Percentiles rank a stretch among this genome's conserved stretches.
Evolutionary conservation across 2,113 vertebrate species (phyloP).

Genomic region (Phalacrocorax brasilianus): DNA sequence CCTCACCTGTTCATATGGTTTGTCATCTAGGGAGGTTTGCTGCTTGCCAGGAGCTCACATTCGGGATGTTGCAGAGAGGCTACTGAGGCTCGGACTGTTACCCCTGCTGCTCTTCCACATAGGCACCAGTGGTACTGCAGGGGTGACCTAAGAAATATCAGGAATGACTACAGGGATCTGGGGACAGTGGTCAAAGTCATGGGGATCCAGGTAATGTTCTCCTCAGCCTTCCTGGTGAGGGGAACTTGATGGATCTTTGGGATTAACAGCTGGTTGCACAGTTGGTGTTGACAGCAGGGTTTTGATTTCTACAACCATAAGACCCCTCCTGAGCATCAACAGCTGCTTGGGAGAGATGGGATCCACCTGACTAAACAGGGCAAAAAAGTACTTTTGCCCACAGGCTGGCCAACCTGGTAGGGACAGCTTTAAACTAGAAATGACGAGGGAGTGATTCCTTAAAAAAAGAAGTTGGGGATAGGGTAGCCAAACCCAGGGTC

Average conservation of each 20-base stretch:
- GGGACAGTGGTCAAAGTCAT: not conserved
- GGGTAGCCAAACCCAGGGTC: not conserved
- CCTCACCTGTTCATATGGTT: not conserved
- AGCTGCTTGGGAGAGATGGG: not conserved
- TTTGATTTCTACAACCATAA: not conserved
- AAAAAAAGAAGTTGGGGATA: not conserved
- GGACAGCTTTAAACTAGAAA: not conserved
- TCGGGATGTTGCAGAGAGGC: not conserved
- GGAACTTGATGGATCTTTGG: not conserved
- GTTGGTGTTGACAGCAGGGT: not conserved
- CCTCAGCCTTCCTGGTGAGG: not conserved
- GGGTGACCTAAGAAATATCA: not conserved
- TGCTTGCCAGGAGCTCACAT: not conserved
- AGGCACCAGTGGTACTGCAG: not conserved
- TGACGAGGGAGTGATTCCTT: not conserved
- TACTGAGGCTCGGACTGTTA: not conserved
- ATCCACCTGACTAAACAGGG: not conserved
- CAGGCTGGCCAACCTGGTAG: not conserved
- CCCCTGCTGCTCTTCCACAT: not conserved
- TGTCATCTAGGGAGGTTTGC: not conserved
- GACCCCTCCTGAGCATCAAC: not conserved
- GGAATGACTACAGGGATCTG: not conserved
- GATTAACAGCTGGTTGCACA: not conserved
- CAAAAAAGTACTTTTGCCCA: not conserved
- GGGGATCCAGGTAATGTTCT: not conserved